phyloP scores from a whole-genome alignment of 2,888 invertebrate genomes.

The Amitus sp. region DNA sequence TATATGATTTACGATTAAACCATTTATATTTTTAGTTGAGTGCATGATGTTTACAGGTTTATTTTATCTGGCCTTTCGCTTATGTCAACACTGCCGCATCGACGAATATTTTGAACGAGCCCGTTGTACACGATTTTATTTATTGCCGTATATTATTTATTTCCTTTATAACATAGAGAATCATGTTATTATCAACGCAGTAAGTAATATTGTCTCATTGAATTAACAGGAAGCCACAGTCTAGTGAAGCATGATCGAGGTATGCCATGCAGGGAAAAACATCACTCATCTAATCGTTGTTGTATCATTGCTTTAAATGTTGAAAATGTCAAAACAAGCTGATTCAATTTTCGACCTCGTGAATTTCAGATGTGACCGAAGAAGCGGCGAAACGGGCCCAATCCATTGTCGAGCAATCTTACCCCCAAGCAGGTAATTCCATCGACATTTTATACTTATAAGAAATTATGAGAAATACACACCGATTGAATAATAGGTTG shows the following conservation, averaged over 20 bases:
- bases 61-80: conserved; percentile 49
- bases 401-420: conserved; percentile 51
- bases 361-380: conserved; percentile 62
- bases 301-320: conserved; percentile 65
- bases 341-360: conserved; percentile 33
- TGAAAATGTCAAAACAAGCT: conserved; percentile 29
- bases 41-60: conserved; percentile 63
- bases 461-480: conserved; percentile 12
- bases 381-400: conserved; percentile 62
- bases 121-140: conserved; percentile 41
- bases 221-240: conserved; percentile 63
- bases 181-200: conserved; percentile 54
- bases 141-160: conserved; percentile 45
- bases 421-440: conserved; percentile 60
- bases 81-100: conserved; percentile 40
- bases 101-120: conserved; percentile 36
- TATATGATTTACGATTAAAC: conserved; percentile 32
- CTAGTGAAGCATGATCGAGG: conserved; percentile 65
- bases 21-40: conserved; percentile 50
- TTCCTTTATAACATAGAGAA: conserved; percentile 50
- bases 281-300: conserved; percentile 65
- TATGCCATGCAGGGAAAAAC: conserved; percentile 64
- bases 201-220: conserved; percentile 60
- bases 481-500: conserved; percentile 48
- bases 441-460: too few species aligned